Conservation (phyloP, 2,113 vertebrate genomes). For the Neotoma lepida region DNA sequence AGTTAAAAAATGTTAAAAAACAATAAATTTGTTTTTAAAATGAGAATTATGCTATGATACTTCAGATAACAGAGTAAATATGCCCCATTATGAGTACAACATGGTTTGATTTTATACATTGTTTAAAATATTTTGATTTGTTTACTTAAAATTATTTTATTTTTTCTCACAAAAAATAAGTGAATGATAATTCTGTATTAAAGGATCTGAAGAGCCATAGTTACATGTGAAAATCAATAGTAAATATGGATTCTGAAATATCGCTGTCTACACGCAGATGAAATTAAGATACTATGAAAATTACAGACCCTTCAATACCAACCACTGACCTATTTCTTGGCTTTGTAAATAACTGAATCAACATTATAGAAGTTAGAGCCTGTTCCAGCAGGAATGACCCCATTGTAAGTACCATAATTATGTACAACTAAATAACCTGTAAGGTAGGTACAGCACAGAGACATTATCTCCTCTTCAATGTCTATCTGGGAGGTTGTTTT, state of each 20-base stretch:
- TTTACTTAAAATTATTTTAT: slow-evolving; percentile 45
- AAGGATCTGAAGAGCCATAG: neutral
- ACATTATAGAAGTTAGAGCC: neutral
- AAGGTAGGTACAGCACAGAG: neutral
- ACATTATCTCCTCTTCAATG: neutral
- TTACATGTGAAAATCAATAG: neutral
- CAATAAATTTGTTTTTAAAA: slow-evolving; percentile 33
- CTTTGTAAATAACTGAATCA: neutral
- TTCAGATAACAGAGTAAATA: neutral
- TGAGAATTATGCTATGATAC: neutral
- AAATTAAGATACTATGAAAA: slow-evolving; percentile 13
- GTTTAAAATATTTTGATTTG: neutral
- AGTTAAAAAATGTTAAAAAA: slow-evolving; percentile 38
- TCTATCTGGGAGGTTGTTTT: neutral
- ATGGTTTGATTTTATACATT: neutral
- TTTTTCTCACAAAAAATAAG: neutral
- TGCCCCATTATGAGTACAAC: neutral
- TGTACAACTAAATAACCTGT: slow-evolving; percentile 1
- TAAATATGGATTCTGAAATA: slow-evolving; percentile 22
- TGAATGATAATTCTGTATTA: slow-evolving; percentile 26
- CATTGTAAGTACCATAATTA: neutral
- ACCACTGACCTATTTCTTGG: slow-evolving; percentile 43
- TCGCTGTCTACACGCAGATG: neutral
- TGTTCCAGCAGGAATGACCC: neutral
- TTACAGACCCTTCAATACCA: slow-evolving; percentile 11